Percentiles rank a stretch among this genome's conserved stretches.
Conservation (phyloP, 1,140 invertebrate genomes). For the Drosophila kepulauana region DNA sequence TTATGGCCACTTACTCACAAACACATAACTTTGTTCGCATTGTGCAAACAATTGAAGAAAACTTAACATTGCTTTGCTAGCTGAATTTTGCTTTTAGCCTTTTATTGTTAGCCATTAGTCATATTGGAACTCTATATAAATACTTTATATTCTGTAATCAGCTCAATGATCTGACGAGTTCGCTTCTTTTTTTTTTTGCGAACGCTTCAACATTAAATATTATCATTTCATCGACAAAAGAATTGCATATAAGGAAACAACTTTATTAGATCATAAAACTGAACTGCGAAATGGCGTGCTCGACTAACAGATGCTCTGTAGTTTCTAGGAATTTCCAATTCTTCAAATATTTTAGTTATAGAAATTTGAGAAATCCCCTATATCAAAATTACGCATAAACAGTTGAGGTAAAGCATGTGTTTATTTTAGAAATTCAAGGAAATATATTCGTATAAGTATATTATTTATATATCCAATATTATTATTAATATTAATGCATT, state of each 20-base stretch:
- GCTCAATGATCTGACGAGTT: neutral
- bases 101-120: slow-evolving; percentile 3
- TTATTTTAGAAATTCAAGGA: too few relatives aligned
- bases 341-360: too few relatives aligned
- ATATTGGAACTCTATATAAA: neutral
- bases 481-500: too few relatives aligned
- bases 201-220: neutral
- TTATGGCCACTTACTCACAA: slow-evolving; percentile 1
- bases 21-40: neutral
- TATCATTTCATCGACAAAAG: neutral
- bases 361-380: too few relatives aligned
- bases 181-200: neutral
- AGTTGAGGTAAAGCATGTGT: too few relatives aligned
- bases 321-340: too few relatives aligned
- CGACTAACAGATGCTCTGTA: too few relatives aligned
- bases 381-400: too few relatives aligned
- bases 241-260: neutral
- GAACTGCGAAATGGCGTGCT: neutral
- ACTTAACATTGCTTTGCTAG: neutral
- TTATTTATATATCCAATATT: too few relatives aligned
- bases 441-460: too few relatives aligned
- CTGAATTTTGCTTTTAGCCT: neutral
- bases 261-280: neutral
- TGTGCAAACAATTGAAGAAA: slow-evolving; percentile 4
- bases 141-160: neutral